A percentile compares a stretch with the other conserved stretches of the same genome.
phyloP scores from a whole-genome alignment of 2,113 vertebrate genomes.

The Phoxinus phoxinus region DNA sequence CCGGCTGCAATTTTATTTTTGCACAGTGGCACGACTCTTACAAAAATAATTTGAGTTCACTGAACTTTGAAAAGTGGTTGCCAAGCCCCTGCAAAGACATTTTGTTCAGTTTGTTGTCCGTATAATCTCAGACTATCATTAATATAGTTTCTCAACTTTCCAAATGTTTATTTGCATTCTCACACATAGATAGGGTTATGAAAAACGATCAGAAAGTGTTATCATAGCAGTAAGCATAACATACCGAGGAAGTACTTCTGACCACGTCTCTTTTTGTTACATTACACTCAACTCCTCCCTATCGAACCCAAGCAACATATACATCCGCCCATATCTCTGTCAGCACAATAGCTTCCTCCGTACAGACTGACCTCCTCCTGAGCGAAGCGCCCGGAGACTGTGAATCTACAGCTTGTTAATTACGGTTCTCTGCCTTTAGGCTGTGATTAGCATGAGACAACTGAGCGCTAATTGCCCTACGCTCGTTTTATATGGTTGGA shows the following conservation, averaged over 20 bases:
- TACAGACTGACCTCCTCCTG: conserved; percentile 33
- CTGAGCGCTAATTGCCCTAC: conserved; percentile 45
- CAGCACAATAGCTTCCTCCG: not conserved
- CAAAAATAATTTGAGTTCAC: not conserved
- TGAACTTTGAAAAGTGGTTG: not conserved
- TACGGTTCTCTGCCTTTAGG: conserved; percentile 47
- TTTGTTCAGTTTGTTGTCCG: not conserved
- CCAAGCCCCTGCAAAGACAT: not conserved
- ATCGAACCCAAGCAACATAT: not conserved
- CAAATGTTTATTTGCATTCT: conserved; percentile 21
- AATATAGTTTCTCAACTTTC: not conserved
- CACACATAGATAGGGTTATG: not conserved
- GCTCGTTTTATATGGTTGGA: not conserved
- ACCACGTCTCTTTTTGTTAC: conserved; percentile 1
- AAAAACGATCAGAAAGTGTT: not conserved
- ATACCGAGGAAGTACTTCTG: not conserved
- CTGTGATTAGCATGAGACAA: conserved; percentile 42
- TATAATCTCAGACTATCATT: not conserved
- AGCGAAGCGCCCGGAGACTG: conserved; percentile 1
- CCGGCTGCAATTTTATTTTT: not conserved
- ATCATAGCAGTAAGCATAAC: not conserved
- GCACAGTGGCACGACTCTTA: not conserved
- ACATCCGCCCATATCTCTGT: conserved; percentile 20
- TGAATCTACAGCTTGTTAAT: conserved; percentile 44
- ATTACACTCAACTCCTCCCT: conserved; percentile 5